Base-by-base conservation (phyloP, 2,888 invertebrate species). In the Homarus gammarus region DNA sequence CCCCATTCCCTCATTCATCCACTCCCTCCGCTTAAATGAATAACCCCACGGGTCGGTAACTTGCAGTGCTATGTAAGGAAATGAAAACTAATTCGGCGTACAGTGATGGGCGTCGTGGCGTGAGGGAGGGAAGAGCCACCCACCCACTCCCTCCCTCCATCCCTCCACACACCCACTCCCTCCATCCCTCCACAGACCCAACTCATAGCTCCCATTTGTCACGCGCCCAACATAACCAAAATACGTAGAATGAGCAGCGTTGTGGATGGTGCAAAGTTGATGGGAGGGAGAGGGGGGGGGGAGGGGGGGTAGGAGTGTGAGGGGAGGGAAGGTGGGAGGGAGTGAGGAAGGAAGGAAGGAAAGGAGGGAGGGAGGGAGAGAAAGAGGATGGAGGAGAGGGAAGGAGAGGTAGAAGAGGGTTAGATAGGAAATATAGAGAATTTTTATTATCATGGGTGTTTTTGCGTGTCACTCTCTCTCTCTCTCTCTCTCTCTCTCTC, bases 21-120 rank as follows among this genome's bases (percentile, higher is more conserved):
- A 38, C 38, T 77, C 22, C 40, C 38, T 40, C 27, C 64, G 27
- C 44, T 15, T 84, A 84, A 85, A 61, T 77, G 85, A 78, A 85
- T 85, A 40, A 77, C 77, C n/a, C 70, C 77, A 27, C 85, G 49
- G 73, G 77, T 44, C n/a, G 51, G 33, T 44, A 64, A 68, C 61
- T 40, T 27, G 40, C 68, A 36, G 77, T 85, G 85, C 85, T 78
- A 64, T 61, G 85, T 85, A 85, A 85, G 85, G 85, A 85, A 70
- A 85, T 85, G 85, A 85, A 85, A 64, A 77, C 70, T 85, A 85
- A 85, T 78, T 85, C 44, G 49, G 68, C 85, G 77, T 64, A 78
- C 77, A 79, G 78, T 56, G 33, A 38, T 51, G 73, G 84, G 84
- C 40, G 81, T 64, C 68, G 81, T 64, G 33, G 81, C 64, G 81